These are phyloP conservation scores for Lucilia cuprina DNA, from an alignment of 1,140 invertebrate genomes.

Conservation along the genomic window DNA sequence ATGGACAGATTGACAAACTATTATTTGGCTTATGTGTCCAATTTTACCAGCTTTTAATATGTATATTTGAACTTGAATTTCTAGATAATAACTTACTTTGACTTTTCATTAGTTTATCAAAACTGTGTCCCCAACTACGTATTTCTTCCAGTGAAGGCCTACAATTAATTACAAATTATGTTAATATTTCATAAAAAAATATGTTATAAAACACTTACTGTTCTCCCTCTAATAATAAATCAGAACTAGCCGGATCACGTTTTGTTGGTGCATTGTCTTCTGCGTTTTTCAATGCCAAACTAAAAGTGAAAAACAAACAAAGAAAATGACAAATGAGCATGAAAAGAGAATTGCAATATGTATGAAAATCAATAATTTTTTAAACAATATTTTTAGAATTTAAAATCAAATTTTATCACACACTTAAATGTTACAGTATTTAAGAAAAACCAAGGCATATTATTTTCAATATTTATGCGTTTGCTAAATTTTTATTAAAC, in stretches of 20 bases:
- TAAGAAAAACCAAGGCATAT: conserved; percentile 19
- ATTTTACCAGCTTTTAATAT: too few species aligned
- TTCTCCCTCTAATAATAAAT: conserved; percentile 69
- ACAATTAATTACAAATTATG: conserved; percentile 61
- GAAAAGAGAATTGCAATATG: not conserved
- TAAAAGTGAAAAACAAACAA: conserved; percentile 48
- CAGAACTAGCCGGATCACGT: conserved; percentile 69
- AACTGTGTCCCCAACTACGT: conserved; percentile 92
- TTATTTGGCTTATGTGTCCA: too few species aligned
- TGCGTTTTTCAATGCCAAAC: conserved; percentile 71
- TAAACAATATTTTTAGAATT: not conserved
- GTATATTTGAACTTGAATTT: not conserved
- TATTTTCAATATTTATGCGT: not conserved
- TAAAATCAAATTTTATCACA: not conserved
- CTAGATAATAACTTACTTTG: conserved; percentile 67
- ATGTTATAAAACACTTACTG: conserved; percentile 66
- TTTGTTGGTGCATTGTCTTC: conserved; percentile 70
- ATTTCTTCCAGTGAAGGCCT: conserved; percentile 92
- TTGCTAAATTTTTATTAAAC: not conserved
- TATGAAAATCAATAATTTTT: not conserved
- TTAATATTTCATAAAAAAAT: conserved; percentile 20
- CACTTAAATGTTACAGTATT: not conserved
- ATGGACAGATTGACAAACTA: too few species aligned
- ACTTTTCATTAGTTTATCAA: conserved; percentile 94
- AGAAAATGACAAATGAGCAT: not conserved